phyloP scores from a whole-genome alignment of 2,797 vertebrate genomes.

The Ibycter americanus region DNA sequence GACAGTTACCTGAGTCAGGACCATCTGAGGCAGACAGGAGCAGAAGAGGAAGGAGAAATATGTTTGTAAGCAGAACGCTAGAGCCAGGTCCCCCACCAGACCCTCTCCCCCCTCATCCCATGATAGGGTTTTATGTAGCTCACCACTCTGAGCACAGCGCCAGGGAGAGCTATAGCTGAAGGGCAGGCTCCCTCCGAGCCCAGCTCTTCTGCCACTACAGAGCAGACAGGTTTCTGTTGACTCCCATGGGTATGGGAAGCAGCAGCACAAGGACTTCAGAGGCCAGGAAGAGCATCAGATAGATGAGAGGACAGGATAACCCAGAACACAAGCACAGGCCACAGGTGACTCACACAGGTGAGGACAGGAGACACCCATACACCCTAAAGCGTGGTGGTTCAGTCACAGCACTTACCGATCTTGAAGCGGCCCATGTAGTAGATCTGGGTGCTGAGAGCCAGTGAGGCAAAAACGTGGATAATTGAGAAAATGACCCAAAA shows the following conservation, averaged over 20 bases:
- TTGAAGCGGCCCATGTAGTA: constrained; percentile 85
- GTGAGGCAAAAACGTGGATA: constrained; percentile 76
- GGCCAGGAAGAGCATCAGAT: background rate
- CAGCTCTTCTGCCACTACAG: background rate
- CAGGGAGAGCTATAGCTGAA: background rate
- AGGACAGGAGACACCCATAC: background rate
- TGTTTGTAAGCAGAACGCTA: constrained; percentile 9
- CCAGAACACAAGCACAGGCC: background rate
- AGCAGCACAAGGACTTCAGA: background rate
- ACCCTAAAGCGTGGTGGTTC: rapidly evolving
- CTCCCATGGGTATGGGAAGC: background rate
- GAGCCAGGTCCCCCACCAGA: background rate
- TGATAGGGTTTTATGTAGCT: background rate
- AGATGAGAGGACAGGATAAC: background rate
- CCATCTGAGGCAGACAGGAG: constrained; percentile 76
- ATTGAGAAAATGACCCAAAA: constrained; percentile 82
- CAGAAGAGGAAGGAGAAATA: constrained; percentile 68
- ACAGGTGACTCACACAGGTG: background rate
- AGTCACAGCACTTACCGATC: constrained; percentile 71
- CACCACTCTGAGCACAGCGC: background rate
- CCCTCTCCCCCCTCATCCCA: background rate
- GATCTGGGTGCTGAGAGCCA: constrained; percentile 83
- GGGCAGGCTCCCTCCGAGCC: background rate
- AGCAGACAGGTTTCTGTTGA: background rate
- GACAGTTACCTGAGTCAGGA: constrained; percentile 80